Percentiles rank a stretch among this genome's conserved stretches.
These are phyloP conservation scores for Drosophila ananassae DNA, from an alignment of 1,140 invertebrate species.

Conservation along the genomic window DNA sequence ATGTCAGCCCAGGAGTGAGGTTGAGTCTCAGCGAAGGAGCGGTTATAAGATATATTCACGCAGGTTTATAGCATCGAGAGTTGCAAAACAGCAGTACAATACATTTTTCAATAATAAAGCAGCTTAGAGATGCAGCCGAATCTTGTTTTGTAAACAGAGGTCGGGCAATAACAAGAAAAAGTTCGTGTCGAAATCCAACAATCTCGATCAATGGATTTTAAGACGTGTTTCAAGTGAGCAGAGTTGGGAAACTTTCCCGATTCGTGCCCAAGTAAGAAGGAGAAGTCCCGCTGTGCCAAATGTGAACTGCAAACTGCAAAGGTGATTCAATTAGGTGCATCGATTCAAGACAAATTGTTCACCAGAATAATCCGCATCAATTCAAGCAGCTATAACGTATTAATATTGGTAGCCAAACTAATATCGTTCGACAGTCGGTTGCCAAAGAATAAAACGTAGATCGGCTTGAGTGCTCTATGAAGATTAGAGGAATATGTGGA, in stretches of 20 bases:
- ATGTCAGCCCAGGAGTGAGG: background rate
- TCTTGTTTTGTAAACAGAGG: background rate
- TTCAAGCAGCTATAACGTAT: background rate
- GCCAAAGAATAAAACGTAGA: background rate
- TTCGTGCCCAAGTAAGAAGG: background rate
- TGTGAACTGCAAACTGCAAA: background rate
- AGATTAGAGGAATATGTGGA: no score
- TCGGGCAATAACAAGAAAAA: background rate
- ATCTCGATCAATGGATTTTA: background rate
- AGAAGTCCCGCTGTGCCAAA: no score
- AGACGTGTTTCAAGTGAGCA: background rate
- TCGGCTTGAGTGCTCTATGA: no score
- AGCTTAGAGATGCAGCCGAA: no score
- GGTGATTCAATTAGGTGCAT: background rate
- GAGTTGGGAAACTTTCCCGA: background rate
- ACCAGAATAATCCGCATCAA: background rate
- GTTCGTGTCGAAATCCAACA: background rate
- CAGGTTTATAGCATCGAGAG: background rate
- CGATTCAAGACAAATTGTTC: no score
- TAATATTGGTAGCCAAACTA: no score
- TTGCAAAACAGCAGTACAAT: slow-evolving; percentile 6
- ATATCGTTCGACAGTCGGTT: background rate
- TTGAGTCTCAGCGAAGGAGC: slow-evolving; percentile 1
- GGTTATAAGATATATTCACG: background rate
- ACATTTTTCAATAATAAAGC: no score